phyloP scores from a whole-genome alignment of 2,888 invertebrate species.

The Torymus auratus region DNA sequence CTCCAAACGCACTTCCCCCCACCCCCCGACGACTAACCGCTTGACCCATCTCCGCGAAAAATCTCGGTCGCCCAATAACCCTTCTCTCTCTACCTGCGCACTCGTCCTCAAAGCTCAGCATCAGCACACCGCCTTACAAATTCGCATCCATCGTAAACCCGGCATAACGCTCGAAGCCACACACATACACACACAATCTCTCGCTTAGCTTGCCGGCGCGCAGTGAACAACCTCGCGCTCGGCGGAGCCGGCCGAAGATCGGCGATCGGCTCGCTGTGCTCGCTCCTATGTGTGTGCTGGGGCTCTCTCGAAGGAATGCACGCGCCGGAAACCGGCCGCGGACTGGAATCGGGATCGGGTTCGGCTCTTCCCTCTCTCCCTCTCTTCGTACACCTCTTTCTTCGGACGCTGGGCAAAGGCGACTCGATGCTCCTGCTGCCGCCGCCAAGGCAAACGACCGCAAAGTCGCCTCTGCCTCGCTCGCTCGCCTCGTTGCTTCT shows the following conservation, averaged over 20 bases:
- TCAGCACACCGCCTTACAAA: no score
- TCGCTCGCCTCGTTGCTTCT: constrained; percentile 31
- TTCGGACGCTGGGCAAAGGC: constrained; percentile 32
- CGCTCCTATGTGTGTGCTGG: constrained; percentile 3
- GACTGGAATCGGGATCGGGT: constrained; percentile 74
- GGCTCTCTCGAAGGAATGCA: constrained; percentile 69
- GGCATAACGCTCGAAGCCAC: constrained; percentile 15
- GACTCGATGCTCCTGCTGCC: constrained; percentile 39
- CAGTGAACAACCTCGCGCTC: no score
- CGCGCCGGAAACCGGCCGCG: constrained; percentile 74
- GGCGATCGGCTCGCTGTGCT: constrained; percentile 63
- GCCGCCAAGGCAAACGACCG: constrained; percentile 59
- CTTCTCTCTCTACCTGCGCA: no score
- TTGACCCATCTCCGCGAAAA: no score
- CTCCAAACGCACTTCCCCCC: no score
- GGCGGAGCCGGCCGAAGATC: constrained; percentile 56
- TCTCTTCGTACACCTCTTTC: constrained; percentile 42
- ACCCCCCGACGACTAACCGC: no score
- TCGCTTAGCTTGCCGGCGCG: no score
- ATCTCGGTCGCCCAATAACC: no score
- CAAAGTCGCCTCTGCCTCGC: constrained; percentile 39
- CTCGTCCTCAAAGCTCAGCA: no score
- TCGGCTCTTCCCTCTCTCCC: constrained; percentile 59
- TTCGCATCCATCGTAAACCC: constrained; percentile 23
- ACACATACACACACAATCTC: no score